Percentiles rank a stretch among this genome's conserved stretches.
Evolutionary conservation across 1,140 invertebrate genomes (phyloP).

Genomic region (Danaus melanippus): DNA sequence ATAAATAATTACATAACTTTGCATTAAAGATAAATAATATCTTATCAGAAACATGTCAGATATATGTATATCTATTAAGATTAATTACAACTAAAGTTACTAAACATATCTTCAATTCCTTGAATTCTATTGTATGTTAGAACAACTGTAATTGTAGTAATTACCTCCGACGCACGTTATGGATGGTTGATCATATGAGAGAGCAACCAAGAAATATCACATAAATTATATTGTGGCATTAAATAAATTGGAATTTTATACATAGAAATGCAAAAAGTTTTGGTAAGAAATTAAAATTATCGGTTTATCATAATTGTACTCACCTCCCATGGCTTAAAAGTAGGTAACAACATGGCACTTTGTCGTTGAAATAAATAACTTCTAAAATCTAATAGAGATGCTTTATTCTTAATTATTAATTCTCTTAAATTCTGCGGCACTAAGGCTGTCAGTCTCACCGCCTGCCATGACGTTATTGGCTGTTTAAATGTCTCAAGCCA

Average conservation of each 20-base stretch:
- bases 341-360: slow-evolving; percentile 86
- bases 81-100: too few relatives aligned
- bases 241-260: slow-evolving; percentile 3
- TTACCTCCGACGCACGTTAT: slow-evolving; percentile 23
- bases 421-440: slow-evolving; percentile 79
- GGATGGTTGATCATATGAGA: slow-evolving; percentile 33
- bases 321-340: slow-evolving; percentile 87
- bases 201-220: too few relatives aligned
- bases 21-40: slow-evolving; percentile 11
- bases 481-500: slow-evolving; percentile 86
- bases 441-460: slow-evolving; percentile 80
- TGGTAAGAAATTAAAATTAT: not conserved
- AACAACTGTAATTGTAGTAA: slow-evolving; percentile 7
- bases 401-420: slow-evolving; percentile 79
- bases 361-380: slow-evolving; percentile 96
- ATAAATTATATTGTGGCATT: slow-evolving; percentile 1
- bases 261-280: not conserved
- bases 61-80: too few relatives aligned
- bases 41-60: not conserved
- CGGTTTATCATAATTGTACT: slow-evolving; percentile 30
- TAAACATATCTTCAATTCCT: too few relatives aligned
- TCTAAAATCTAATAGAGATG: slow-evolving; percentile 89
- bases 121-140: too few relatives aligned
- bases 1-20: not conserved
- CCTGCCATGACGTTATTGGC: slow-evolving; percentile 86